phyloP scores from a whole-genome alignment of 2,888 invertebrate species.

The Chorisops tibialis region DNA sequence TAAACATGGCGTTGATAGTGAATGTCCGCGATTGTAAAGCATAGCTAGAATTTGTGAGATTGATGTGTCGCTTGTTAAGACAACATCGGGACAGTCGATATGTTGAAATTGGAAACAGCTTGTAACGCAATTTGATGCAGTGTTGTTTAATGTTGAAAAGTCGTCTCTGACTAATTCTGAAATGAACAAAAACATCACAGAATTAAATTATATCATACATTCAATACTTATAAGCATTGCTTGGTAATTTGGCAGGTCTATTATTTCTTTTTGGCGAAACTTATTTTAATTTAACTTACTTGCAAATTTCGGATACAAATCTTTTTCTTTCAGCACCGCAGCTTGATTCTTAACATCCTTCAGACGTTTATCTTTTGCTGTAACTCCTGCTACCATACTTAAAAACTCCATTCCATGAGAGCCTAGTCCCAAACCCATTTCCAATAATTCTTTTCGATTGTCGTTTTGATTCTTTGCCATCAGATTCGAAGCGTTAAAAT shows the following conservation, averaged over 20 bases:
- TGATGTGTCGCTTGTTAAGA: slow-evolving; percentile 57
- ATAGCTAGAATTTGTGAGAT: slow-evolving; percentile 60
- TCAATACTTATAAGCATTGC: too few species aligned
- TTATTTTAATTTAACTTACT: slow-evolving; percentile 36
- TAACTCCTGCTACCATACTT: slow-evolving; percentile 81
- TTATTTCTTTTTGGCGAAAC: too few species aligned
- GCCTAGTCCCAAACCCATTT: slow-evolving; percentile 51
- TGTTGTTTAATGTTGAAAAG: slow-evolving; percentile 40
- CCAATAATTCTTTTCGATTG: slow-evolving; percentile 50
- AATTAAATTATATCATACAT: too few species aligned
- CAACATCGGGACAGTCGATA: slow-evolving; percentile 52
- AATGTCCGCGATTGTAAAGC: slow-evolving; percentile 54
- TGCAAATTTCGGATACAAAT: slow-evolving; percentile 42
- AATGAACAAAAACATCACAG: background rate
- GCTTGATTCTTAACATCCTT: slow-evolving; percentile 74
- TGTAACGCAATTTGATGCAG: slow-evolving; percentile 33
- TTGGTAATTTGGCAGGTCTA: too few species aligned
- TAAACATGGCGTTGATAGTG: slow-evolving; percentile 56
- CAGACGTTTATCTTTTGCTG: slow-evolving; percentile 83
- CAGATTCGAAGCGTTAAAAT: slow-evolving; percentile 34
- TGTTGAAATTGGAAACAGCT: slow-evolving; percentile 53
- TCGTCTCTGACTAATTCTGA: slow-evolving; percentile 47
- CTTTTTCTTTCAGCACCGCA: slow-evolving; percentile 44
- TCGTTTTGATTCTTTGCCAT: slow-evolving; percentile 32
- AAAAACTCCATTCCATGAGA: slow-evolving; percentile 54